Conservation (phyloP, 2,888 invertebrate genomes). For the Zonitis immaculata region DNA sequence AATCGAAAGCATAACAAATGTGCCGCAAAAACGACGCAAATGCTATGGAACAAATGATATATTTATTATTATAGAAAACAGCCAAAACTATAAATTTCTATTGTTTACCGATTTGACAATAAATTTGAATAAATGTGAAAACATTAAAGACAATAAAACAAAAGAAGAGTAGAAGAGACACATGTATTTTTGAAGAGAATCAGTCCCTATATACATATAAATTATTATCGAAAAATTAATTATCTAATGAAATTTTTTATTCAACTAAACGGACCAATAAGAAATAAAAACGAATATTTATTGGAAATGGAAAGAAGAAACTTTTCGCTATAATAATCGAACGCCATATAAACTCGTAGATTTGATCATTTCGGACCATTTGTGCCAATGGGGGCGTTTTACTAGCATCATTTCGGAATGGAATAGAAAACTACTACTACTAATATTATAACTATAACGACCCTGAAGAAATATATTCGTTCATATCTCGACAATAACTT, state of each 20-base stretch:
- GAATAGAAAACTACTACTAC: slow-evolving; percentile 20
- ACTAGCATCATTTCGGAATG: slow-evolving; percentile 14
- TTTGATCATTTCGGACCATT: slow-evolving; percentile 46
- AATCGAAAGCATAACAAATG: slow-evolving; percentile 44
- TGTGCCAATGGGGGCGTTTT: slow-evolving; percentile 43
- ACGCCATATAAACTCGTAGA: slow-evolving; percentile 42
- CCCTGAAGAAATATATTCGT: slow-evolving; percentile 18
- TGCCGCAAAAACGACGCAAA: slow-evolving; percentile 45
- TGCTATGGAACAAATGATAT: slow-evolving; percentile 43
- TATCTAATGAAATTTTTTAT: not conserved
- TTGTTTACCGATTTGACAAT: slow-evolving; percentile 30
- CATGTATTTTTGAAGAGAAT: not conserved
- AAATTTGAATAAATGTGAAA: slow-evolving; percentile 1
- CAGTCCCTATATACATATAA: too few species aligned
- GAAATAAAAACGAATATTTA: too few species aligned
- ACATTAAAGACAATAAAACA: too few species aligned
- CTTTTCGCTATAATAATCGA: slow-evolving; percentile 40
- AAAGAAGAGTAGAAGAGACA: not conserved
- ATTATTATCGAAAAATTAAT: too few species aligned
- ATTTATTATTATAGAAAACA: slow-evolving; percentile 43
- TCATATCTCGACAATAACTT: slow-evolving; percentile 24
- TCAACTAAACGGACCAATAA: not conserved
- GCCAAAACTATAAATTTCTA: slow-evolving; percentile 38
- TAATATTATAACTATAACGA: too few species aligned
- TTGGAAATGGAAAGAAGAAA: slow-evolving; percentile 37